Evolutionary conservation across 2,797 vertebrate species (phyloP).

Genomic region (Myiotriccus ornatus): DNA sequence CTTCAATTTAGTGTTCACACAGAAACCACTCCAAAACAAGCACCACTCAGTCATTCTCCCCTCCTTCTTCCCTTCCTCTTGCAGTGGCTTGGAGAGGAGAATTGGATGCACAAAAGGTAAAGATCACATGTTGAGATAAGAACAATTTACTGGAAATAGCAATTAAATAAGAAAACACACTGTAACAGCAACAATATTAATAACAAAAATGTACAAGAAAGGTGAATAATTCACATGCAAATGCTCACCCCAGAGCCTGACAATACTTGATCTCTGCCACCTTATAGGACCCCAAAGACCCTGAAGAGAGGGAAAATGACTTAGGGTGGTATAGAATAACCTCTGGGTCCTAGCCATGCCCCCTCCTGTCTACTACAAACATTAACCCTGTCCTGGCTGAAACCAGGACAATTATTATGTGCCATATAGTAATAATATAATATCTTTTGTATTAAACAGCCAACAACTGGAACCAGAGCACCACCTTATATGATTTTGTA

Average conservation of each 20-base stretch:
- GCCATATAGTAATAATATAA: neutral
- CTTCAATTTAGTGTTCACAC: neutral
- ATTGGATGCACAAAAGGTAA: neutral
- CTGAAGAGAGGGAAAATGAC: neutral
- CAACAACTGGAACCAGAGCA: neutral
- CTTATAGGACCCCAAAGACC: neutral
- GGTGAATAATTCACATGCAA: rapidly evolving
- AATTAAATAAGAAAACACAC: neutral
- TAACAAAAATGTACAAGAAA: neutral
- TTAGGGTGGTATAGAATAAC: no score
- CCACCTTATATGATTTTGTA: neutral
- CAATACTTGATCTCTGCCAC: neutral
- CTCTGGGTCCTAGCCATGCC: neutral
- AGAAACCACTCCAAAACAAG: neutral
- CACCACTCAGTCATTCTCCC: neutral
- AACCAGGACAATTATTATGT: neutral
- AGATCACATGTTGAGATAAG: rapidly evolving
- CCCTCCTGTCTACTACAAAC: neutral
- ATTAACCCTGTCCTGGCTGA: neutral
- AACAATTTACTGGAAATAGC: neutral
- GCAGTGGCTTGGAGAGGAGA: neutral
- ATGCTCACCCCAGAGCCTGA: neutral
- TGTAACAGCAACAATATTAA: neutral
- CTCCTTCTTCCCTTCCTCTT: neutral
- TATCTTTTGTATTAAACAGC: neutral